Evolutionary conservation across 2,888 invertebrate species (phyloP).

Genomic region (Phaonia tiefii): DNA sequence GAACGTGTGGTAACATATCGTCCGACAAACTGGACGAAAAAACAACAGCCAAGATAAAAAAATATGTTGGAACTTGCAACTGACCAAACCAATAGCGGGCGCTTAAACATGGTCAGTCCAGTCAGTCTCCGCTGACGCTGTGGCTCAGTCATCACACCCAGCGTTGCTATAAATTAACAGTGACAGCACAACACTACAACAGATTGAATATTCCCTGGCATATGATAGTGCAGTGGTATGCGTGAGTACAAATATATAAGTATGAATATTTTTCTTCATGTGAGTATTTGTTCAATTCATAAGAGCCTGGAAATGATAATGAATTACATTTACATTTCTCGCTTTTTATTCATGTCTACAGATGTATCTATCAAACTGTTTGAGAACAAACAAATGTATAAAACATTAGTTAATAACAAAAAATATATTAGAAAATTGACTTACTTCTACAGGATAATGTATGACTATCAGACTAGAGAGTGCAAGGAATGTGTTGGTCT

Average conservation of each 20-base stretch:
- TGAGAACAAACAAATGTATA: slow-evolving; percentile 25
- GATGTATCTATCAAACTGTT: slow-evolving; percentile 13
- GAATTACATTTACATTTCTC: slow-evolving; percentile 29
- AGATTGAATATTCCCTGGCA: not conserved
- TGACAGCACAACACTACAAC: slow-evolving; percentile 48
- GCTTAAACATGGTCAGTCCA: not conserved
- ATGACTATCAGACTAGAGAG: no score
- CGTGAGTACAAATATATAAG: no score
- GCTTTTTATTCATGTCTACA: not conserved
- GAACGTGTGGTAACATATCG: slow-evolving; percentile 15
- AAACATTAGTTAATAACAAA: slow-evolving; percentile 40
- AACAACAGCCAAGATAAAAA: not conserved
- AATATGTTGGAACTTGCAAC: not conserved
- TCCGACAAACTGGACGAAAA: no score
- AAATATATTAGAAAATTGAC: no score
- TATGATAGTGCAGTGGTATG: no score
- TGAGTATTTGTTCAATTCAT: no score
- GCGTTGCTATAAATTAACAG: slow-evolving; percentile 52
- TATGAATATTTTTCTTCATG: slow-evolving; percentile 1
- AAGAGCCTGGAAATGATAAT: slow-evolving; percentile 39
- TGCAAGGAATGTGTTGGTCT: not conserved
- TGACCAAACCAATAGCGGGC: slow-evolving; percentile 29
- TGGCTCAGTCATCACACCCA: slow-evolving; percentile 23
- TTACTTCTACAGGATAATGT: no score
- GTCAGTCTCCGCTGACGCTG: slow-evolving; percentile 25